A percentile compares a stretch with the other conserved stretches of the same genome.
These are phyloP conservation scores for Pogonognathellus flavescens DNA, from an alignment of 1,140 invertebrate genomes.

Conservation along the genomic window DNA sequence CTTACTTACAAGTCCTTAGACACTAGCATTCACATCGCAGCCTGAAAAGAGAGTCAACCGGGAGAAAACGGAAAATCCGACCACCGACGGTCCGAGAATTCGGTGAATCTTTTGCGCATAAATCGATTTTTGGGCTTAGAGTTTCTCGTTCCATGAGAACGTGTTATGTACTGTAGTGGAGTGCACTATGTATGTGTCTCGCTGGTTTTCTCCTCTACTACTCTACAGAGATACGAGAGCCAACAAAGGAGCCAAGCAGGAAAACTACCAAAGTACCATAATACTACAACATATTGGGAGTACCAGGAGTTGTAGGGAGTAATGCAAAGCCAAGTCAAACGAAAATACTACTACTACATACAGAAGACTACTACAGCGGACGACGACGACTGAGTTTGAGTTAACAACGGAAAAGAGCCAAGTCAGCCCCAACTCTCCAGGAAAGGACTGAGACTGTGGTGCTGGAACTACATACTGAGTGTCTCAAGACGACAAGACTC, in stretches of 20 bases:
- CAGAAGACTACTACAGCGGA: background rate
- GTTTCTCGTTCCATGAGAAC: slow-evolving; percentile 26
- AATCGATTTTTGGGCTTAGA: slow-evolving; percentile 64
- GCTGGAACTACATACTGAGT: too few species aligned
- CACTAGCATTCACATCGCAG: background rate
- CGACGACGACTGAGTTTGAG: background rate
- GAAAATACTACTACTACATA: too few species aligned
- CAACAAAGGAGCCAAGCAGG: background rate
- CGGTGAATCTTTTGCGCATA: slow-evolving; percentile 66
- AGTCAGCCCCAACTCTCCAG: background rate
- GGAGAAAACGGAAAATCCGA: slow-evolving; percentile 53
- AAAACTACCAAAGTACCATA: too few species aligned
- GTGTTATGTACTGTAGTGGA: slow-evolving; percentile 4
- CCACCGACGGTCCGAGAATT: slow-evolving; percentile 58
- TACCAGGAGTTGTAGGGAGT: too few species aligned
- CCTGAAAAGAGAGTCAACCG: slow-evolving; percentile 4
- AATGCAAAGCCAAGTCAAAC: too few species aligned
- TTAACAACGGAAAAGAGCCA: background rate
- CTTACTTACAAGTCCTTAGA: too few species aligned
- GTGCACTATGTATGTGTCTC: background rate
- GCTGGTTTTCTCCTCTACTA: too few species aligned
- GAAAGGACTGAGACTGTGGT: too few species aligned
- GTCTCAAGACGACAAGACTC: slow-evolving; percentile 35
- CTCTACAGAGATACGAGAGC: background rate
- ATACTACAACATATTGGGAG: too few species aligned